Evolutionary conservation across 2,797 vertebrate species (phyloP).

Genomic region (Lutjanus argentimaculatus): DNA sequence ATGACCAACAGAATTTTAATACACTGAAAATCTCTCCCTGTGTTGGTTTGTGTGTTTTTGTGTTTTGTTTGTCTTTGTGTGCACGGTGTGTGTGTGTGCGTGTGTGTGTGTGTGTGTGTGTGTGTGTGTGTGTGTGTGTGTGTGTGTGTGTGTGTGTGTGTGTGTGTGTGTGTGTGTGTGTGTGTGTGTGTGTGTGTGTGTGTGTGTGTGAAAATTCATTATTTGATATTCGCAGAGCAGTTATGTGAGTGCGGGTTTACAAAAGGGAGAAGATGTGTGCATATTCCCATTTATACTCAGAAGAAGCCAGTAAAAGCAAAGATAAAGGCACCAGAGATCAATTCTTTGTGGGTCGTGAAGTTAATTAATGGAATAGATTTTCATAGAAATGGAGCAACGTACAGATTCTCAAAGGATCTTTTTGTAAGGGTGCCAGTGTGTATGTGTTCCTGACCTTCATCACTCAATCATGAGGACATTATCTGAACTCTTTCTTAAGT

Average conservation of each 20-base stretch:
- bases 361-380: slow-evolving; percentile 25
- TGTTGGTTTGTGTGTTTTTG: slow-evolving; percentile 3
- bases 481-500: slow-evolving; percentile 52
- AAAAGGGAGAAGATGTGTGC: slow-evolving; percentile 7
- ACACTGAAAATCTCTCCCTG: slow-evolving; percentile 21
- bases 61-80: slow-evolving; percentile 8
- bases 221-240: slow-evolving; percentile 10
- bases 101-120: neutral
- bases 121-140: slow-evolving; percentile 2
- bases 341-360: neutral
- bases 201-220: neutral
- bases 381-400: slow-evolving; percentile 19
- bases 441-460: slow-evolving; percentile 54
- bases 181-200: neutral
- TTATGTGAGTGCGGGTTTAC: slow-evolving; percentile 12
- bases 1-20: slow-evolving; percentile 83
- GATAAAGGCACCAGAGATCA: slow-evolving; percentile 16
- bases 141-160: neutral
- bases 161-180: neutral
- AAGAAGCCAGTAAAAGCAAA: slow-evolving; percentile 11
- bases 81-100: neutral
- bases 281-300: neutral
- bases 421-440: neutral
- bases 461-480: slow-evolving; percentile 47
- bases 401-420: slow-evolving; percentile 3